Conservation (phyloP, 2,888 invertebrate genomes). For the Archips crataeganus region DNA sequence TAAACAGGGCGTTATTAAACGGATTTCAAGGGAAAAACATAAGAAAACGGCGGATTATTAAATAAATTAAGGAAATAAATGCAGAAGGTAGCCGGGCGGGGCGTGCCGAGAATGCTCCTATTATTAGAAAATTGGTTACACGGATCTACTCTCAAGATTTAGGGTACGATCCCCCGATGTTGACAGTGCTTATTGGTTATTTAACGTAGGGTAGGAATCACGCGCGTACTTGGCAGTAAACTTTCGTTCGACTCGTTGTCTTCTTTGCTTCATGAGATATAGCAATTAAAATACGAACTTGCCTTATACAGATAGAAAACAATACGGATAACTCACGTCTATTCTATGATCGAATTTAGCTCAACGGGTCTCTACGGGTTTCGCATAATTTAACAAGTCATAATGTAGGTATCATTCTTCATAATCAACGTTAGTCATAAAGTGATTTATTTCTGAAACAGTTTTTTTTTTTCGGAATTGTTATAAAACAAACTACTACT, state of each 20-base stretch:
- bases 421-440: too few species aligned
- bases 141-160: constrained; percentile 31
- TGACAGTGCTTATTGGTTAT: constrained; percentile 25
- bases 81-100: constrained; percentile 24
- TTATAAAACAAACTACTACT: too few species aligned
- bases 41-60: constrained; percentile 40
- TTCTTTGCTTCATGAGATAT: neutral
- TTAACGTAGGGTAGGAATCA: constrained; percentile 5
- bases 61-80: constrained; percentile 32
- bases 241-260: constrained; percentile 1
- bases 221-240: neutral
- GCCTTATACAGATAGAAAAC: too few species aligned
- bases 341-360: too few species aligned
- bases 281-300: too few species aligned
- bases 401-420: too few species aligned
- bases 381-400: too few species aligned
- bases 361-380: too few species aligned
- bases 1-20: constrained; percentile 39
- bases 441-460: too few species aligned
- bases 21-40: constrained; percentile 36
- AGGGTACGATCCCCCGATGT: constrained; percentile 15
- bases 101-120: constrained; percentile 33
- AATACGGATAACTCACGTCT: too few species aligned
- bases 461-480: too few species aligned
- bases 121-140: constrained; percentile 42